Evolutionary conservation across 2,113 vertebrate genomes (phyloP), one percentile per base, ranked within the genome.

Genomic region (Hippopotamus amphibius): DNA sequence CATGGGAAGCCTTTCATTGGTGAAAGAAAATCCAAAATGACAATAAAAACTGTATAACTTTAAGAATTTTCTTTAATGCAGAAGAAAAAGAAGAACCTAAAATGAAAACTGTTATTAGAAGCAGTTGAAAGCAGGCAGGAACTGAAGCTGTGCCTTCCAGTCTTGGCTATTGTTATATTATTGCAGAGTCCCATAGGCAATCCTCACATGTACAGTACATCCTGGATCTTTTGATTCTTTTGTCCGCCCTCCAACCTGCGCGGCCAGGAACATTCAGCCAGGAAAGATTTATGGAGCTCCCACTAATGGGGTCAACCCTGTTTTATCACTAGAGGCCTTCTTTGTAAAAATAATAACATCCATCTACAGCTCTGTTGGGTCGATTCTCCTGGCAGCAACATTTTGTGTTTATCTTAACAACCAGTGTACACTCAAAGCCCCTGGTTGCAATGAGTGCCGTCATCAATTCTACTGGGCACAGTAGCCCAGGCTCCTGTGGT

Each of bases 271-370:
- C 99, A 98, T 98, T 99, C 99, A 99, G 99, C 99, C 99, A 96
- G 98, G 97, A 98, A 99, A 99, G 99, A 99, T 99, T 99, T 99
- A 99, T 99, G 99, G 98, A 99, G 98, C 98, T 98, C 98, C 97
- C 26, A 88, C 98, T 98, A 98, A 98, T 98, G 97, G 98, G 99
- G 99, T 99, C 99, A 99, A 98, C 97, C 98, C 98, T 98, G 98
- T 98, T 99, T 98, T 99, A 99, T 99, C 98, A 99, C 98, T 98
- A 98, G 99, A 99, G 99, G 98, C 98, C 97, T 99, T 91, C 98
- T 99, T 99, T 98, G 98, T 98, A 98, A 99, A 98, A 99, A 99
- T 99, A 99, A 99, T 98, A 99, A 99, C 99, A 99, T 99, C 99
- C 99, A 98, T 98, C 99, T 93, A 48, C 90, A 91, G 96, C 98